Conservation (phyloP, 1,140 invertebrate genomes). For the Stratiolaelaps scimitus region DNA sequence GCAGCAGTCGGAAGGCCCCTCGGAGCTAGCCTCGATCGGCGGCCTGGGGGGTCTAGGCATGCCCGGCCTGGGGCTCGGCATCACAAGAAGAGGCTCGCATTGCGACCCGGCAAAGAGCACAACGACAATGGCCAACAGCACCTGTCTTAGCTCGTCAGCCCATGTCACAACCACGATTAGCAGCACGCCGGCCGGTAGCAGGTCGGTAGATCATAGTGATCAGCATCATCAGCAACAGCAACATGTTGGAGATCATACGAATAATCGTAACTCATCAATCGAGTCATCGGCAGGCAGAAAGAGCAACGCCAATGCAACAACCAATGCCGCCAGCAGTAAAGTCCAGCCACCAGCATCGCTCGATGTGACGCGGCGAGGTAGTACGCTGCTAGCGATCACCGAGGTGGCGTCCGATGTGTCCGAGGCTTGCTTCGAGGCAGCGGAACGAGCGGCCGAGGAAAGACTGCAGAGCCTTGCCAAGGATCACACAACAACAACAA, state of each 20-base stretch:
- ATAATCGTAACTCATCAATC: constrained; percentile 8
- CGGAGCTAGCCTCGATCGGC: constrained; percentile 51
- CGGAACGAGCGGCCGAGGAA: constrained; percentile 12
- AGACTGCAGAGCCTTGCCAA: neutral
- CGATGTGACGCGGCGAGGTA: constrained; percentile 1
- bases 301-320: constrained; percentile 27
- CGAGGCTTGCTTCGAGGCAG: constrained; percentile 9
- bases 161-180: no score
- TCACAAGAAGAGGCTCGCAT: constrained; percentile 30
- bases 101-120: constrained; percentile 32
- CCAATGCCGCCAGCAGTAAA: constrained; percentile 22
- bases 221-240: no score
- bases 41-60: constrained; percentile 51
- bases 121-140: constrained; percentile 3
- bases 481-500: no score
- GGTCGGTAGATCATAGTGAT: no score
- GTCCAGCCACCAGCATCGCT: constrained; percentile 27
- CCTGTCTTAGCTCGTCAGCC: no score
- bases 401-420: constrained; percentile 5
- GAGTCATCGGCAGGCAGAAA: neutral
- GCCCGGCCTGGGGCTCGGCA: constrained; percentile 41
- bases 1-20: constrained; percentile 43
- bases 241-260: no score
- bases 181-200: no score
- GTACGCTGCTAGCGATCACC: constrained; percentile 15